A percentile compares a stretch with the other conserved stretches of the same genome.
phyloP scores from a whole-genome alignment of 2,888 invertebrate species.

The Thymelicus sylvestris region DNA sequence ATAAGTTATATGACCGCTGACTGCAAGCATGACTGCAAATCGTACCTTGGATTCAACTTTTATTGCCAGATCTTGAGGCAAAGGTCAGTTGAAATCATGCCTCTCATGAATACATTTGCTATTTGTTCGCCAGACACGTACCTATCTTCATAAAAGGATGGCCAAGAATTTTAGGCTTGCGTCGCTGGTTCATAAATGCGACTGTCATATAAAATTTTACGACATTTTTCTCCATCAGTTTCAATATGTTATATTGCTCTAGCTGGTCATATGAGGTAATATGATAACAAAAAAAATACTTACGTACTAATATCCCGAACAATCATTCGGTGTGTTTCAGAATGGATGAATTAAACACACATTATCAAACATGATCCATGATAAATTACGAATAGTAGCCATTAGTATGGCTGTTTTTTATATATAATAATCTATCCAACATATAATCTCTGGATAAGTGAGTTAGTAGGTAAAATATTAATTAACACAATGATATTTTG shows the following conservation, averaged over 20 bases:
- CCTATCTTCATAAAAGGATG: conserved; percentile 48
- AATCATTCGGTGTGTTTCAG: too few species aligned
- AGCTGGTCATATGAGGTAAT: too few species aligned
- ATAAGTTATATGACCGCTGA: conserved; percentile 32
- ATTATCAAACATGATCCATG: too few species aligned
- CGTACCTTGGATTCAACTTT: conserved; percentile 30
- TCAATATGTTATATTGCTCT: not conserved
- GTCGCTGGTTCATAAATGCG: conserved; percentile 19
- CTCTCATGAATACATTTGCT: conserved; percentile 56
- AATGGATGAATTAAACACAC: too few species aligned
- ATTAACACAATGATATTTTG: too few species aligned
- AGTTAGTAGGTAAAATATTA: too few species aligned
- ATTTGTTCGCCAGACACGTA: conserved; percentile 56
- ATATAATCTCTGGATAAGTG: too few species aligned
- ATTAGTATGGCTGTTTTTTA: too few species aligned
- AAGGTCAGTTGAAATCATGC: conserved; percentile 49
- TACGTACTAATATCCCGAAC: too few species aligned
- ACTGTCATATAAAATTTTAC: conserved; percentile 28
- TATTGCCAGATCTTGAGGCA: conserved; percentile 45
- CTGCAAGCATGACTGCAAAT: conserved; percentile 29
- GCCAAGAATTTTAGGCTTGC: conserved; percentile 33
- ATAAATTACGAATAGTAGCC: too few species aligned
- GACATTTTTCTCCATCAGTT: not conserved
- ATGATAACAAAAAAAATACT: too few species aligned
- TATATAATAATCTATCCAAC: too few species aligned